phyloP scores from a whole-genome alignment of 2,113 vertebrate species.

The Notothenia coriiceps region DNA sequence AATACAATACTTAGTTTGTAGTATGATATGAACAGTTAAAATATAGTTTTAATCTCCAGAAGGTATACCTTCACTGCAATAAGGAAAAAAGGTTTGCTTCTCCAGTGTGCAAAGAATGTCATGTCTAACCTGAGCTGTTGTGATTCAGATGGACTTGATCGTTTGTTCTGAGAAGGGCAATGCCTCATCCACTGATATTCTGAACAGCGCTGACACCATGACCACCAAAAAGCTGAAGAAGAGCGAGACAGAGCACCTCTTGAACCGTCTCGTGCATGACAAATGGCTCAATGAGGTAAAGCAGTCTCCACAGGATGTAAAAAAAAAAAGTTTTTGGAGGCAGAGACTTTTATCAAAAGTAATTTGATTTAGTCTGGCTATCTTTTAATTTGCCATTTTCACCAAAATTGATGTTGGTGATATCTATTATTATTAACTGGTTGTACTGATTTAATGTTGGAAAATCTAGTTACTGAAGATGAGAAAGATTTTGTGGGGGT shows the following conservation, averaged over 20 bases:
- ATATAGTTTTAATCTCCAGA: background rate
- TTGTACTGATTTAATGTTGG: background rate
- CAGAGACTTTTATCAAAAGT: background rate
- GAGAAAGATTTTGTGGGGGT: no score
- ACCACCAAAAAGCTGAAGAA: conserved; percentile 94
- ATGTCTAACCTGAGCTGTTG: background rate
- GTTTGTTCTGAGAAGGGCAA: conserved; percentile 90
- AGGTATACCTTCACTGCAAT: background rate
- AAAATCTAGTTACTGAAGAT: background rate
- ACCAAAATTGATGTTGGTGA: background rate
- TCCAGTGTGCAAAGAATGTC: background rate
- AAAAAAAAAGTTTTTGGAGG: background rate
- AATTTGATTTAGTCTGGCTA: background rate
- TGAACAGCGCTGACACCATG: conserved; percentile 91
- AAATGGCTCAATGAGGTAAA: conserved; percentile 94
- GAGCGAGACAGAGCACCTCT: conserved; percentile 90
- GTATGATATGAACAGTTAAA: background rate
- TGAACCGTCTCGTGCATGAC: conserved; percentile 91
- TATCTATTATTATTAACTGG: background rate
- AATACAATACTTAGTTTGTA: background rate
- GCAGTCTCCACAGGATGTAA: background rate
- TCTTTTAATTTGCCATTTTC: background rate
- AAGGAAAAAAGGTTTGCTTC: background rate
- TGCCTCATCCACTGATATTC: conserved; percentile 91
- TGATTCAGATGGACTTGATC: conserved; percentile 91